Evolutionary conservation across 2,113 vertebrate species (phyloP).

Genomic region (Carassius carassius): DNA sequence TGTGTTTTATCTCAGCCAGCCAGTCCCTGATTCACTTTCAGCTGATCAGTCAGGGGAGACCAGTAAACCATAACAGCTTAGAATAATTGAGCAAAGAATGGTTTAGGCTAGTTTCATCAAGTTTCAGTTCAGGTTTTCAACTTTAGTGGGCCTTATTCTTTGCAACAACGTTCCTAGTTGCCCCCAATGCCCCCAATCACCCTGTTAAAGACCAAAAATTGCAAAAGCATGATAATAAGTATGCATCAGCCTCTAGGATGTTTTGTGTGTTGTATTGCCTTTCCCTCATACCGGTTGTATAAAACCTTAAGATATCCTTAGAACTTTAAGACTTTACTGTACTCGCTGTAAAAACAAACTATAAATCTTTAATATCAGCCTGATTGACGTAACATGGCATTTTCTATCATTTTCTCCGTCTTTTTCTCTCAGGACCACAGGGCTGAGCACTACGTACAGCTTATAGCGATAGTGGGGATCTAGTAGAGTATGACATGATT

Average conservation of each 20-base stretch:
- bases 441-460: conserved; percentile 9
- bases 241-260: neutral
- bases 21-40: neutral
- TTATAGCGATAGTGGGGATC: conserved; percentile 24
- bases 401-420: conserved; percentile 26
- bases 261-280: neutral
- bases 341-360: conserved; percentile 15
- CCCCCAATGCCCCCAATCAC: neutral
- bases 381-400: neutral
- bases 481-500: conserved; percentile 36
- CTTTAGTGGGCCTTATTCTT: neutral
- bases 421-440: conserved; percentile 43
- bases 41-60: no score
- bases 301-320: neutral
- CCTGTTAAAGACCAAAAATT: neutral
- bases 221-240: neutral
- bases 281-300: neutral
- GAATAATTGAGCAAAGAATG: neutral
- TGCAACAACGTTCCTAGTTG: neutral
- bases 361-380: conserved; percentile 5
- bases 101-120: neutral
- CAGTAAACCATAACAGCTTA: no score
- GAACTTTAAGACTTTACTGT: neutral
- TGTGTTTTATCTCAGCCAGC: no score
- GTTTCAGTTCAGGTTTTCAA: neutral